Evolutionary conservation across 2,888 invertebrate genomes (phyloP), one percentile per base, ranked within the genome.

Genomic region (Vandiemenella viatica): DNA sequence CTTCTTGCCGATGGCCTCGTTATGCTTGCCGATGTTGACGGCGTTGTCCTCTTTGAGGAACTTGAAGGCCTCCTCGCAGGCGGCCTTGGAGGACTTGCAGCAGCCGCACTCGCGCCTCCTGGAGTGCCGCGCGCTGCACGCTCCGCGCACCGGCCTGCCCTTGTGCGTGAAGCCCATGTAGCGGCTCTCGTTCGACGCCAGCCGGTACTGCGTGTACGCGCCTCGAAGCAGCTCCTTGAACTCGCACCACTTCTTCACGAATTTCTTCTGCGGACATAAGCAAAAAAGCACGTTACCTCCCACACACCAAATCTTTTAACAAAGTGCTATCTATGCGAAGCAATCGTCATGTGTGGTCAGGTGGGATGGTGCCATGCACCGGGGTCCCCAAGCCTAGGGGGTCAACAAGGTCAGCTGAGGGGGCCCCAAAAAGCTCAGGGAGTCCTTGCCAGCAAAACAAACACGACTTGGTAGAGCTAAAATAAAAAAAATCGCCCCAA

Each of bases 121-220:
- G 15, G 44, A 45, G 17, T 46, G 43, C 32, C 45, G 42, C 16
- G 23, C 40, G 20, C 15, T 46, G 18, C 40, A 16, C 63, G 67
- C 55, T 64, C 68, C 64, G 66, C 69, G 71, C 59, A 77, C 67
- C 60, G 75, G 77, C 57, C 66, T 62, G 47, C 79, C 79, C 55
- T 67, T 66, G 58, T 69, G 68, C 67, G 76, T 77, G 73, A 79
- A 79, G 57, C 77, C 77, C 62, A 79, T 70, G 66, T 72, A 77
- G 37, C 20, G 42, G n/a, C 18, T 69, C 58, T 65, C 65, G 66
- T 77, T 72, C 59, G 69, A 73, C 63, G 70, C 75, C 61, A 77
- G 72, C 59, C 70, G 71, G 68, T 77, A 79, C 65, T 73, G 72
- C 67, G 74, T 72, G 70, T 77, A 79, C 61, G 74, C 74, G 61